Conservation (phyloP, 2,797 vertebrate species). For the Silurus aristotelis region DNA sequence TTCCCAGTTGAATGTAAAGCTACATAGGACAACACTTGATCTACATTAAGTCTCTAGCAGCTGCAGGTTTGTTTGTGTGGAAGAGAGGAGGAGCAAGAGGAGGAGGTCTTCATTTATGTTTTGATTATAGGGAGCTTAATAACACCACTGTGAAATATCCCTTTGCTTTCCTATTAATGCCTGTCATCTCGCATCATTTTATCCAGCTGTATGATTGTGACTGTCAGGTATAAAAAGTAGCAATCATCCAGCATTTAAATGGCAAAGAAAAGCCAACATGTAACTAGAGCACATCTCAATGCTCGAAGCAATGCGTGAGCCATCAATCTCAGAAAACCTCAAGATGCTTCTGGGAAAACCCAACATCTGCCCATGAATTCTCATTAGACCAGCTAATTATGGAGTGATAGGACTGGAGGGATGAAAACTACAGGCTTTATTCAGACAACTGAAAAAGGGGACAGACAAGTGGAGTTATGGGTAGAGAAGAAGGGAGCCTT, state of each 20-base stretch:
- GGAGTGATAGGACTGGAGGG: conserved; percentile 25
- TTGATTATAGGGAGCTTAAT: conserved; percentile 10
- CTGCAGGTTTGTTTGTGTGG: not conserved
- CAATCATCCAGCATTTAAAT: not conserved
- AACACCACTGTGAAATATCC: not conserved
- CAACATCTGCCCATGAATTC: conserved; percentile 41
- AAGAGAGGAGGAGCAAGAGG: not conserved
- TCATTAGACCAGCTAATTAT: conserved; percentile 45
- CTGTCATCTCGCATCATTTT: not conserved
- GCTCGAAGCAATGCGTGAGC: conserved; percentile 1
- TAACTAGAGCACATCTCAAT: not conserved
- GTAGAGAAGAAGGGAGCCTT: conserved; percentile 6
- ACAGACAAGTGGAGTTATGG: conserved; percentile 11
- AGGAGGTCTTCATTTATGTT: not conserved
- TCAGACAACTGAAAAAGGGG: not conserved
- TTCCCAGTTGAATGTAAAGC: not conserved
- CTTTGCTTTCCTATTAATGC: not conserved
- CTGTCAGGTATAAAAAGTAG: not conserved
- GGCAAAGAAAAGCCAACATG: conserved; percentile 8
- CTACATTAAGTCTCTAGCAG: not conserved
- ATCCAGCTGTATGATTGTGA: not conserved
- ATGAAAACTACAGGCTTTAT: conserved; percentile 17
- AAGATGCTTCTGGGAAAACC: conserved; percentile 23
- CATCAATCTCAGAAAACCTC: conserved; percentile 36
- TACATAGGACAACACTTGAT: not conserved